phyloP scores from a whole-genome alignment of 2,888 invertebrate genomes.

The Minunthozetes semirufus region DNA sequence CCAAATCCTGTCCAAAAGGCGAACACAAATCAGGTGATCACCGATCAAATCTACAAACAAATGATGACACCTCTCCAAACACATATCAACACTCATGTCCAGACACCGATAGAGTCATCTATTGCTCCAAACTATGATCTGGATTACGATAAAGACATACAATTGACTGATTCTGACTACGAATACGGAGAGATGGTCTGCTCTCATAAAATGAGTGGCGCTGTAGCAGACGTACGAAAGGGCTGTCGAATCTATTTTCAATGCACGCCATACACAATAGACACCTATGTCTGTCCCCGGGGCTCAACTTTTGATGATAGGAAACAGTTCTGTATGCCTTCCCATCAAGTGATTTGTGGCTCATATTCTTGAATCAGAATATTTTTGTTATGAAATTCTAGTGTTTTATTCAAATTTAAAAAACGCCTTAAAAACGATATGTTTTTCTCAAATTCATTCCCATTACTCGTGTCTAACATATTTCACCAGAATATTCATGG shows the following conservation, averaged over 20 bases:
- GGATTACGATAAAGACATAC: slow-evolving; percentile 4
- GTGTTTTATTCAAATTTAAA: not conserved
- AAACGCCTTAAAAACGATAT: not conserved
- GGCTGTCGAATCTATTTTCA: not conserved
- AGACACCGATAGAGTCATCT: not conserved
- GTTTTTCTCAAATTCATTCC: not conserved
- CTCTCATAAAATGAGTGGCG: not conserved
- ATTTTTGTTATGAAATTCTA: not conserved
- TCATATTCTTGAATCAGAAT: not conserved
- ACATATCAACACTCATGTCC: not conserved
- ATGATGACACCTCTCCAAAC: not conserved
- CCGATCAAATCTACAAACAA: not conserved
- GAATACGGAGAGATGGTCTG: slow-evolving; percentile 11
- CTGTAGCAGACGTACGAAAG: not conserved
- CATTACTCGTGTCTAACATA: not conserved
- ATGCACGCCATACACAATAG: slow-evolving; percentile 18
- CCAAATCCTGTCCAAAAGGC: not conserved
- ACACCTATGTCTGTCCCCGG: slow-evolving; percentile 16
- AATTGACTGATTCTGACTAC: slow-evolving; percentile 4
- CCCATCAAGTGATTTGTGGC: slow-evolving; percentile 9
- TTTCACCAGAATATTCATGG: not conserved
- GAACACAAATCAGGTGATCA: not conserved
- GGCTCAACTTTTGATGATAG: not conserved
- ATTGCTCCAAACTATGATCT: not conserved
- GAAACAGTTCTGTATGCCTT: slow-evolving; percentile 1